Conservation (phyloP, 2,888 invertebrate genomes). For the Athripsodes cinereus region DNA sequence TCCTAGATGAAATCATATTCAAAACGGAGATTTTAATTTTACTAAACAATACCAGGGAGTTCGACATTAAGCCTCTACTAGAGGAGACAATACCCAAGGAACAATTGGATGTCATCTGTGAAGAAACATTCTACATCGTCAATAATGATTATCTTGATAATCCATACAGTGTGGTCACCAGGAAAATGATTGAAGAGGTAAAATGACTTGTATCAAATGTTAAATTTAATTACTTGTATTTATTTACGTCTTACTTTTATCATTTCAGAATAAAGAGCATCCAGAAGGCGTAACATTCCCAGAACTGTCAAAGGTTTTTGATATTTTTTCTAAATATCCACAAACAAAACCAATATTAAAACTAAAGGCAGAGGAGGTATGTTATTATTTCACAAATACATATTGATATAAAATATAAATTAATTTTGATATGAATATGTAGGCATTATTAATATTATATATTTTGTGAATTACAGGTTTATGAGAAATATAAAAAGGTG, state of each 20-base stretch:
- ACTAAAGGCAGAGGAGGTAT: constrained; percentile 6
- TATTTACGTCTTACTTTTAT: background rate
- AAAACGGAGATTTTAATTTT: constrained; percentile 39
- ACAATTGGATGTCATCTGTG: background rate
- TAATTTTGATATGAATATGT: no score
- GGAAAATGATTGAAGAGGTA: background rate
- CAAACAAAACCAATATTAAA: constrained; percentile 1
- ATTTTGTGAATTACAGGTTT: no score
- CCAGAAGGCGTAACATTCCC: constrained; percentile 17
- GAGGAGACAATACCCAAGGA: background rate
- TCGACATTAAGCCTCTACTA: constrained; percentile 28
- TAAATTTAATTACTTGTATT: no score
- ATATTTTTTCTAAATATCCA: constrained; percentile 11
- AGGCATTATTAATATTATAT: no score
- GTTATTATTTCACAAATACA: background rate
- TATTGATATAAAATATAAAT: no score
- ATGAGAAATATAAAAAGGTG: no score
- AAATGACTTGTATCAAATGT: background rate
- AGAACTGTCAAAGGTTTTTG: constrained; percentile 18
- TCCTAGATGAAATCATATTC: constrained; percentile 45
- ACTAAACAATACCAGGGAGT: background rate
- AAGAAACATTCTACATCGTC: background rate
- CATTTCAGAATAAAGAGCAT: constrained; percentile 1
- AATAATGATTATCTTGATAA: background rate
- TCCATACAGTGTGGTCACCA: background rate